Conservation (phyloP, 2,888 invertebrate genomes). For the Boloria euphrosyne region DNA sequence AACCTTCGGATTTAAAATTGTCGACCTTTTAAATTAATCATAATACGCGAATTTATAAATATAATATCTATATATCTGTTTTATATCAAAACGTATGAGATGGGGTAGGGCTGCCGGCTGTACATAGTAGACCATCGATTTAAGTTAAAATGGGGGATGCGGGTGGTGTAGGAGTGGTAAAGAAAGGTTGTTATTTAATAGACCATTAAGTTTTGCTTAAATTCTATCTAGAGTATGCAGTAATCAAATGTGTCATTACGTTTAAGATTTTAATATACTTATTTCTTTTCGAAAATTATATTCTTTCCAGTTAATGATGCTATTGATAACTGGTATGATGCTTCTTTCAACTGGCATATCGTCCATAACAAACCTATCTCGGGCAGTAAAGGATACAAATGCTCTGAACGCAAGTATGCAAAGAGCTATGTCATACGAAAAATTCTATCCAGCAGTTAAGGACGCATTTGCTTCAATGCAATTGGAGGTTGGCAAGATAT, state of each 20-base stretch:
- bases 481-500: constrained; percentile 57
- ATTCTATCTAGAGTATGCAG: too few relatives aligned
- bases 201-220: too few relatives aligned
- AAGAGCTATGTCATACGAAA: constrained; percentile 58
- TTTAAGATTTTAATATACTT: not conserved
- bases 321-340: constrained; percentile 63
- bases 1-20: not conserved
- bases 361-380: constrained; percentile 56
- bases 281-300: not conserved
- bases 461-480: constrained; percentile 71
- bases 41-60: not conserved
- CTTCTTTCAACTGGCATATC: constrained; percentile 62
- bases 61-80: too few relatives aligned
- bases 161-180: too few relatives aligned
- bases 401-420: constrained; percentile 67
- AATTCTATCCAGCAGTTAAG: constrained; percentile 58
- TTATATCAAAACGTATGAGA: not conserved
- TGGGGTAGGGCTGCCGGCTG: too few relatives aligned
- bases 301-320: constrained; percentile 59
- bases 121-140: too few relatives aligned
- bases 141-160: too few relatives aligned
- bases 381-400: constrained; percentile 59
- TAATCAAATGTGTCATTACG: not conserved
- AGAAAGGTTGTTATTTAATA: not conserved
- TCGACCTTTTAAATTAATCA: too few relatives aligned